These are phyloP conservation scores for Brachionus rotundiformis DNA, from an alignment of 1,140 invertebrate genomes.

Conservation along the genomic window DNA sequence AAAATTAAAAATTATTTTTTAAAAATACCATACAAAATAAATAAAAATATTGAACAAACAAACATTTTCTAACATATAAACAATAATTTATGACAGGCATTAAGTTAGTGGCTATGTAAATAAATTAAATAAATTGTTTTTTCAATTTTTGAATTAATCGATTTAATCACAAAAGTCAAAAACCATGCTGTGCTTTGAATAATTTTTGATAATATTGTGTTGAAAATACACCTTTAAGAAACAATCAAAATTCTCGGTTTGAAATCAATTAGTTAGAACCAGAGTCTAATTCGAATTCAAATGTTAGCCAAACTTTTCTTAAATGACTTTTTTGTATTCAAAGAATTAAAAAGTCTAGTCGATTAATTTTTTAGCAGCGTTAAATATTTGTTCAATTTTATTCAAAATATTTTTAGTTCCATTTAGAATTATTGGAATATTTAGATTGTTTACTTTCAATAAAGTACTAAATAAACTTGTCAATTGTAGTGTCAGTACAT, in stretches of 20 bases:
- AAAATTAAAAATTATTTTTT: no score
- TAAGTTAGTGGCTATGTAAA: no score
- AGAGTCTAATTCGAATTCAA: neutral
- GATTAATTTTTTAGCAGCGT: neutral
- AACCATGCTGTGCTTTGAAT: neutral
- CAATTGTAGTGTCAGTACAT: neutral
- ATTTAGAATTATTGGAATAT: slow-evolving; percentile 12
- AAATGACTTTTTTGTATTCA: slow-evolving; percentile 8
- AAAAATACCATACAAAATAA: no score
- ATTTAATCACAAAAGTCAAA: no score
- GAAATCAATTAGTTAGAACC: neutral
- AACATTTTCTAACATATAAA: no score
- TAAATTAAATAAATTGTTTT: no score
- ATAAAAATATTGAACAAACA: no score
- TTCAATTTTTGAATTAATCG: no score
- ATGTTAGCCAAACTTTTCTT: neutral
- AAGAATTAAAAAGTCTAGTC: slow-evolving; percentile 3
- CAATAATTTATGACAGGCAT: no score
- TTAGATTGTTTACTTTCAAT: neutral
- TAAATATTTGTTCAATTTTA: slow-evolving; percentile 14
- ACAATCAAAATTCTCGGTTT: neutral
- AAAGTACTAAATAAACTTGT: neutral
- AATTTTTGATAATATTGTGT: neutral
- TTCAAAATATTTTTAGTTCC: neutral
- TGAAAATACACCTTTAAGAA: neutral